Evolutionary conservation across 2,888 invertebrate species (phyloP).

Genomic region (Acrobeloides nanus): DNA sequence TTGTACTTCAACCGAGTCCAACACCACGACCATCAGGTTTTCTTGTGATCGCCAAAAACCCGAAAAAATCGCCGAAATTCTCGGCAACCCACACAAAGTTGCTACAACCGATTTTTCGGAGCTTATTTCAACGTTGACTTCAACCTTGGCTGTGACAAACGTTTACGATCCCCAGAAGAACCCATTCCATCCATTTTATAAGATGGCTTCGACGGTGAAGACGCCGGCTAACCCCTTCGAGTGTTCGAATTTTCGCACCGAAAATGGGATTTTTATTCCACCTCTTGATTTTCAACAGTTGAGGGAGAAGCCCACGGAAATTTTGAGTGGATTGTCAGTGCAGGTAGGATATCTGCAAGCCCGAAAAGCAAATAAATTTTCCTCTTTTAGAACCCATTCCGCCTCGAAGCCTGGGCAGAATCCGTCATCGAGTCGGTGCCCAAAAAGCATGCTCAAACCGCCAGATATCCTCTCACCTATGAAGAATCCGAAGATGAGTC

Average conservation of each 20-base stretch:
- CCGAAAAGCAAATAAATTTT: slow-evolving; percentile 4
- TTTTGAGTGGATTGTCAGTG: slow-evolving; percentile 4
- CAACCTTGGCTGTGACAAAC: slow-evolving; percentile 1
- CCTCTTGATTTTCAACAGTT: slow-evolving; percentile 4
- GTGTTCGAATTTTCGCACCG: slow-evolving; percentile 12
- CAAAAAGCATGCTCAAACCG: slow-evolving; percentile 6
- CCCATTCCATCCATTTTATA: slow-evolving; percentile 17
- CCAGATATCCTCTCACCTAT: background rate
- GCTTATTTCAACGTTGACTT: slow-evolving; percentile 11
- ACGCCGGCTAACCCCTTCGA: slow-evolving; percentile 14
- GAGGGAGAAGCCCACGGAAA: slow-evolving; percentile 8
- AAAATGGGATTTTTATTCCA: slow-evolving; percentile 5
- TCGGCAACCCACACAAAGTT: slow-evolving; percentile 11
- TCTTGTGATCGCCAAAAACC: slow-evolving; percentile 2
- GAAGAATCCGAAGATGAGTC: slow-evolving; percentile 12
- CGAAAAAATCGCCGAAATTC: slow-evolving; percentile 4
- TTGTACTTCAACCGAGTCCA: slow-evolving; percentile 6
- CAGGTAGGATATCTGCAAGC: background rate
- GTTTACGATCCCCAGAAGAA: slow-evolving; percentile 17
- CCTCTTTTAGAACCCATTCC: slow-evolving; percentile 19
- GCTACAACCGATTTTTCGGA: slow-evolving; percentile 10
- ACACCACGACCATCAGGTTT: slow-evolving; percentile 1
- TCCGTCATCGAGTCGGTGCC: slow-evolving; percentile 9
- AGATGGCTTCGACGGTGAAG: too few species aligned
- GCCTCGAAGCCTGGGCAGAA: slow-evolving; percentile 17